These are phyloP conservation scores for Centroberyx gerrardi DNA, from an alignment of 2,797 vertebrate species.

Conservation along the genomic window DNA sequence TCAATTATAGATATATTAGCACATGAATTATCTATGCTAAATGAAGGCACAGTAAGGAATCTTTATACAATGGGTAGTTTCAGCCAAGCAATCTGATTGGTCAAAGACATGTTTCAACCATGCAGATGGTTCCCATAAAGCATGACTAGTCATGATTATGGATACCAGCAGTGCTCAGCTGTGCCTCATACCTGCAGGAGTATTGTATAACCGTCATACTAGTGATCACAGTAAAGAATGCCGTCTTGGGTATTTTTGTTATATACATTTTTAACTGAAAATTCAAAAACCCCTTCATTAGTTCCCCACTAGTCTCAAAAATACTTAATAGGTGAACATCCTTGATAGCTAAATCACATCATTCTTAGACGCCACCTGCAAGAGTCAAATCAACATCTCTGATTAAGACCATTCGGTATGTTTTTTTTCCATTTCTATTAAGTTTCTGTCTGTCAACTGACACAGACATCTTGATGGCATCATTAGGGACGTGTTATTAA, in stretches of 20 bases:
- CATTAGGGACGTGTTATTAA: constrained; percentile 50
- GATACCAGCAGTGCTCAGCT: constrained; percentile 10
- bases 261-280: too few species aligned
- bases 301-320: not conserved
- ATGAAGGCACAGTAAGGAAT: constrained; percentile 24
- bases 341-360: not conserved
- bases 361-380: not conserved
- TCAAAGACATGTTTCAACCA: not conserved
- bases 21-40: not conserved
- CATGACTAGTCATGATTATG: constrained; percentile 32
- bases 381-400: constrained; percentile 15
- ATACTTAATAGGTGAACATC: not conserved
- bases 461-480: constrained; percentile 42
- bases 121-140: constrained; percentile 3
- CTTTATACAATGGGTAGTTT: constrained; percentile 32
- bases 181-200: constrained; percentile 42
- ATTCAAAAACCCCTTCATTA: too few species aligned
- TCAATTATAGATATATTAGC: constrained; percentile 23
- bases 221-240: constrained; percentile 28
- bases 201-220: constrained; percentile 57
- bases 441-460: constrained; percentile 45
- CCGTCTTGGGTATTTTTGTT: too few species aligned
- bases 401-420: not conserved
- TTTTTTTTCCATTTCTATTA: constrained; percentile 8
- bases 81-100: constrained; percentile 37